Percentiles rank a stretch among this genome's conserved stretches.
Conservation (phyloP, 2,797 vertebrate genomes). For the Trichosurus vulpecula region DNA sequence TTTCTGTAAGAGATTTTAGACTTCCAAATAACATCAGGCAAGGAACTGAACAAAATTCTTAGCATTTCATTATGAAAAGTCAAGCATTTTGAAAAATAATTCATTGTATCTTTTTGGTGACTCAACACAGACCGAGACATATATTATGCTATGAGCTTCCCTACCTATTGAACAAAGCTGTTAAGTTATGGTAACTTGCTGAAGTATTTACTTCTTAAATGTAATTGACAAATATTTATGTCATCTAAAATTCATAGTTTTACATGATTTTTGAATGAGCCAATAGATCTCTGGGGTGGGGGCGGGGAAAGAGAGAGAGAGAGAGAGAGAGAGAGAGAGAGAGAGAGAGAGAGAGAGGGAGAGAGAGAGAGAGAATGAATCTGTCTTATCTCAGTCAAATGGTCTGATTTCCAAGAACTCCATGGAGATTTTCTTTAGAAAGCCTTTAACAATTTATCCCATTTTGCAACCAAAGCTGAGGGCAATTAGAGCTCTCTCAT, state of each 20-base stretch:
- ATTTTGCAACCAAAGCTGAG: neutral
- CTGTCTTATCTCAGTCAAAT: no score
- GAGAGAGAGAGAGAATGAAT: neutral
- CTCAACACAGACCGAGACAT: neutral
- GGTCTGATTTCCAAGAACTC: no score
- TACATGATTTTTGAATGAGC: neutral
- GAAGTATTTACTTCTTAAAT: neutral
- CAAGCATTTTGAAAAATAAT: neutral
- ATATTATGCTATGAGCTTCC: neutral
- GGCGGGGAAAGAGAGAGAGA: no score
- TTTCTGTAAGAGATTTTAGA: neutral
- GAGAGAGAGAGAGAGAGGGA: neutral
- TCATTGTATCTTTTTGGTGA: neutral
- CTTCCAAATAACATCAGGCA: neutral
- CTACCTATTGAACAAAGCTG: neutral
- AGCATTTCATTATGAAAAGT: neutral
- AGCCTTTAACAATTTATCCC: neutral
- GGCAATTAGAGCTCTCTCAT: accelerated
- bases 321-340: no score
- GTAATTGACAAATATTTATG: neutral
- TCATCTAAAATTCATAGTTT: neutral
- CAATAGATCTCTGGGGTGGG: neutral
- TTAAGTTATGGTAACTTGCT: neutral
- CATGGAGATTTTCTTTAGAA: neutral
- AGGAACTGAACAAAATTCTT: neutral